These are phyloP conservation scores for Parazoanthus darwini DNA, from an alignment of 92 coral and sea anemone species.

Conservation along the genomic window DNA sequence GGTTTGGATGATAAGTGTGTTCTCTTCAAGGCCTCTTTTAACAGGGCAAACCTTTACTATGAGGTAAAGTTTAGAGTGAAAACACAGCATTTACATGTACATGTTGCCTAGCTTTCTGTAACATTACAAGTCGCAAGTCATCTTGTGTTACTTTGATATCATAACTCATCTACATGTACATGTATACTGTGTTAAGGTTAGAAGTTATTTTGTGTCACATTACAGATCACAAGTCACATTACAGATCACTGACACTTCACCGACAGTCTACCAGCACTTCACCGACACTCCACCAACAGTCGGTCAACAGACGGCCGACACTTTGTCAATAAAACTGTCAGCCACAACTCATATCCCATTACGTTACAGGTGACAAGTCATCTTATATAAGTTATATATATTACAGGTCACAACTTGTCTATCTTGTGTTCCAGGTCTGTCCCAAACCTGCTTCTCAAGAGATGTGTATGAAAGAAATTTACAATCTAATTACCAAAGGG, in stretches of 20 bases:
- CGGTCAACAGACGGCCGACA: too few relatives aligned
- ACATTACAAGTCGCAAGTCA: background rate
- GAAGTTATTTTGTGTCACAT: background rate
- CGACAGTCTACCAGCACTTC: too few relatives aligned
- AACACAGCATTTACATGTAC: too few relatives aligned
- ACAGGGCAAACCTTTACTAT: slow-evolving; percentile 89
- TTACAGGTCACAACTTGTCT: background rate
- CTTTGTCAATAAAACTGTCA: too few relatives aligned
- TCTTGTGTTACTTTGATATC: background rate
- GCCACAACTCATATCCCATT: too few relatives aligned
- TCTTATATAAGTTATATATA: background rate
- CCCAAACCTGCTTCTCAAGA: slow-evolving; percentile 70
- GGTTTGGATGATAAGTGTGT: slow-evolving; percentile 77
- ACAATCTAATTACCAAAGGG: slow-evolving; percentile 57
- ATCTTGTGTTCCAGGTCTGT: slow-evolving; percentile 49
- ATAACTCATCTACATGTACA: background rate
- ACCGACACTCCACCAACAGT: too few relatives aligned
- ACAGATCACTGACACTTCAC: too few relatives aligned
- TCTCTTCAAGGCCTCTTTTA: slow-evolving; percentile 89
- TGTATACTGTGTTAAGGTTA: background rate
- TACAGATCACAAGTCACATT: background rate
- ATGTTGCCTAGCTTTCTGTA: background rate
- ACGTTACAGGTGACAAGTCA: background rate
- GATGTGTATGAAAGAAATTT: slow-evolving; percentile 71
- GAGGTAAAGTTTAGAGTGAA: slow-evolving; percentile 57